These are phyloP conservation scores for Eulemur coronatus DNA, from an alignment of 2,797 vertebrate species.

Conservation along the genomic window DNA sequence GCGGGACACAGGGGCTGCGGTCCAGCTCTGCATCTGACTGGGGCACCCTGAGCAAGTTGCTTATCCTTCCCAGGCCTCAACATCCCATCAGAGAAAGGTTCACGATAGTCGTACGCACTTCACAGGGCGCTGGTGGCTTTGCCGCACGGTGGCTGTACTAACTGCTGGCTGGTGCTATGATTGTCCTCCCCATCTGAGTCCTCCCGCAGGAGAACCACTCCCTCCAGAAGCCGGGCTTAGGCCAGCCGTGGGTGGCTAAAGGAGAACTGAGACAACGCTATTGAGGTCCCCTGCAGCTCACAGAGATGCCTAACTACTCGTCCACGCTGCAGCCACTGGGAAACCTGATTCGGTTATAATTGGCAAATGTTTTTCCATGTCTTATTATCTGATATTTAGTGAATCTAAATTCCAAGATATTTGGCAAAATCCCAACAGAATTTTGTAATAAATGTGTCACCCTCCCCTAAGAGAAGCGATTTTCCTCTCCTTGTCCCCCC, in stretches of 20 bases:
- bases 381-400: not conserved
- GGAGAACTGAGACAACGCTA: fast-evolving
- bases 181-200: not conserved
- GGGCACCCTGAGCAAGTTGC: fast-evolving
- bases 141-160: fast-evolving
- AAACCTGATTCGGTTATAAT: not conserved
- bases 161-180: fast-evolving
- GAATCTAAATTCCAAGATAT: not conserved
- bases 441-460: not conserved
- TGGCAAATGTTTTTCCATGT: not conserved
- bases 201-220: not conserved
- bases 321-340: not conserved
- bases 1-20: fast-evolving
- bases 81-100: too few relatives aligned
- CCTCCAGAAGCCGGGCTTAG: not conserved
- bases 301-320: fast-evolving
- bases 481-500: not conserved
- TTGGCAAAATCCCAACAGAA: not conserved
- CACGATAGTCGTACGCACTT: fast-evolving
- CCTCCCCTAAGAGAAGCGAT: not conserved
- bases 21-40: not conserved
- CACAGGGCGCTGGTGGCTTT: fast-evolving
- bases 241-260: too few relatives aligned
- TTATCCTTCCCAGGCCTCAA: too few relatives aligned
- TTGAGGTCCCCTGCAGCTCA: fast-evolving